These are phyloP conservation scores for Candoia aspera DNA, from an alignment of 2,113 vertebrate species.

Conservation along the genomic window DNA sequence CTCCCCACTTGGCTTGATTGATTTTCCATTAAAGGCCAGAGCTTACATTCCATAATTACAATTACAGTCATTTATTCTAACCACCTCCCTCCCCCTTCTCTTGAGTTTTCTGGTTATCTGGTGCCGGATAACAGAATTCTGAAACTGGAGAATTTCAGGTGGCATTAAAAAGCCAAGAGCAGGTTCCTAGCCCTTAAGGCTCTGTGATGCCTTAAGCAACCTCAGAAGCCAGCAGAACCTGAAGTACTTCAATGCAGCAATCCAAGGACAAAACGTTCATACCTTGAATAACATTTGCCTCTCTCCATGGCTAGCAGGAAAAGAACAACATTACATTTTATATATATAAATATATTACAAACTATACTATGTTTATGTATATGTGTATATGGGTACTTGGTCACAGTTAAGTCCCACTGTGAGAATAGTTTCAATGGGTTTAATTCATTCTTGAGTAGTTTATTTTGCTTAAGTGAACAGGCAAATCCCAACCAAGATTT, in stretches of 20 bases:
- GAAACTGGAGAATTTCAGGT: not conserved
- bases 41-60: not conserved
- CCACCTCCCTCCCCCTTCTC: not conserved
- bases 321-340: constrained; percentile 1
- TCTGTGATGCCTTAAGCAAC: not conserved
- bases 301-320: constrained; percentile 32
- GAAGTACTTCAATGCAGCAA: not conserved
- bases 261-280: constrained; percentile 7
- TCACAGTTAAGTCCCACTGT: not conserved
- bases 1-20: not conserved
- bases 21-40: not conserved
- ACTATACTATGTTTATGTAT: not conserved
- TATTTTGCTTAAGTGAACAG: not conserved
- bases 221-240: not conserved
- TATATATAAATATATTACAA: not conserved
- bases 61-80: not conserved
- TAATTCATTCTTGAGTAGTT: not conserved
- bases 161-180: not conserved
- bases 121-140: not conserved
- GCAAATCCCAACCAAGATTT: not conserved
- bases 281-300: constrained; percentile 27
- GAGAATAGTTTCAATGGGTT: not conserved
- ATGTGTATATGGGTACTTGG: not conserved
- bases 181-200: constrained; percentile 13
- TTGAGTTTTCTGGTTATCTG: not conserved